phyloP scores from a whole-genome alignment of 1,140 invertebrate genomes.

The Acromyrmex heyeri region DNA sequence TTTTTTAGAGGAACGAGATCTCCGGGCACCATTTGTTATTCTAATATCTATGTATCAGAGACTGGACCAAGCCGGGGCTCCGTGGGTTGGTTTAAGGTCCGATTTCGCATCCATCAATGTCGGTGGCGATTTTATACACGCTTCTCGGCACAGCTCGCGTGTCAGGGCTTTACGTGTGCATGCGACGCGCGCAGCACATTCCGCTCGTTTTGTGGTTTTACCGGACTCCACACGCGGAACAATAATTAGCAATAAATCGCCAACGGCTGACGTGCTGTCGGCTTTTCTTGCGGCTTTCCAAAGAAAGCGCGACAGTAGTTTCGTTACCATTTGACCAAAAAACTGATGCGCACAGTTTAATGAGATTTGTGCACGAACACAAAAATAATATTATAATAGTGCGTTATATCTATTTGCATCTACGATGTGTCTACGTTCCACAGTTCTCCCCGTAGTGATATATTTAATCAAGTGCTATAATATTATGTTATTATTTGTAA shows the following conservation, averaged over 20 bases:
- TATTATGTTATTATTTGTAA: constrained; percentile 27
- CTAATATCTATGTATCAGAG: constrained; percentile 54
- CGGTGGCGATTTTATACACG: constrained; percentile 64
- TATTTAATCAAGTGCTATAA: constrained; percentile 18
- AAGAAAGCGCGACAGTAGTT: constrained; percentile 43
- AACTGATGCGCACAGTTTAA: constrained; percentile 22
- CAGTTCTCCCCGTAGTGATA: neutral
- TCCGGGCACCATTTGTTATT: constrained; percentile 65
- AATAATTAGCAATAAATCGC: constrained; percentile 75
- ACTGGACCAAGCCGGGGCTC: constrained; percentile 55
- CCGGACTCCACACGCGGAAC: constrained; percentile 53
- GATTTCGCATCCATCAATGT: constrained; percentile 75
- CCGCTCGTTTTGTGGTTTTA: constrained; percentile 43
- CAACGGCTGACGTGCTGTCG: constrained; percentile 28
- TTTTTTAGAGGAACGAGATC: constrained; percentile 39
- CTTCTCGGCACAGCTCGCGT: constrained; percentile 34
- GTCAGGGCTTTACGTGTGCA: constrained; percentile 40
- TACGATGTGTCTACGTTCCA: neutral
- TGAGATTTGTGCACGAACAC: neutral
- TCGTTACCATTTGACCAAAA: constrained; percentile 36
- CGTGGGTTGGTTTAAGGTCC: constrained; percentile 52
- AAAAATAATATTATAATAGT: constrained; percentile 21
- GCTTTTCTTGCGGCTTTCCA: constrained; percentile 31
- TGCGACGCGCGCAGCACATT: constrained; percentile 44
- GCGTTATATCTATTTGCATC: neutral